Percentiles rank a stretch among this genome's conserved stretches.
Conservation (phyloP, 2,888 invertebrate species). For the Psylliodes chrysocephalus region DNA sequence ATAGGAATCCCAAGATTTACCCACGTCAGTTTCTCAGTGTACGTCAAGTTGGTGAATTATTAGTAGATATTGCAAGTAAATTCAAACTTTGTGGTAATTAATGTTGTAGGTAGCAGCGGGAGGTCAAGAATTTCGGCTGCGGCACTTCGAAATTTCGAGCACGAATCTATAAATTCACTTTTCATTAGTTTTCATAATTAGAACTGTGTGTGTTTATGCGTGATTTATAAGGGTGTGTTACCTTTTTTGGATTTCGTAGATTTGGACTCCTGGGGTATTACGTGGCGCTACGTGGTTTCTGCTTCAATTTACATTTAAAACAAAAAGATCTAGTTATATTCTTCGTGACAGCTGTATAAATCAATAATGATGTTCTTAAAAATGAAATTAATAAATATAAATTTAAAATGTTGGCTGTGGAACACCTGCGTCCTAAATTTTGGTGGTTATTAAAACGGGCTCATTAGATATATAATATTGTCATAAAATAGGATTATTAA, state of each 20-base stretch:
- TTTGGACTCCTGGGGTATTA: conserved; percentile 6
- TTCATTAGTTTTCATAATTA: conserved; percentile 33
- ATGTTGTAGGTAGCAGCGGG: conserved; percentile 19
- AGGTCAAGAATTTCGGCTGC: conserved; percentile 29
- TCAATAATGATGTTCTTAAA: background rate
- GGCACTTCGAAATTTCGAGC: conserved; percentile 23
- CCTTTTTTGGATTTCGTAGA: conserved; percentile 2
- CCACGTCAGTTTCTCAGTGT: background rate
- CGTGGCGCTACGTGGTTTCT: background rate
- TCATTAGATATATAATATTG: too few relatives aligned
- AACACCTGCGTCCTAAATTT: too few relatives aligned
- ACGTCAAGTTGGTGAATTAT: background rate
- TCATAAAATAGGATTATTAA: too few relatives aligned
- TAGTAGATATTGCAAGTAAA: conserved; percentile 33
- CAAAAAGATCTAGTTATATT: background rate
- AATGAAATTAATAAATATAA: background rate
- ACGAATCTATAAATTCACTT: conserved; percentile 27
- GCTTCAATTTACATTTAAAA: conserved; percentile 2
- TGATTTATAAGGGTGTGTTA: conserved; percentile 18
- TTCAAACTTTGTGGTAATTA: conserved; percentile 29
- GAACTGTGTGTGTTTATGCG: conserved; percentile 4
- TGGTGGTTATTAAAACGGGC: too few relatives aligned
- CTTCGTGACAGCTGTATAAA: background rate
- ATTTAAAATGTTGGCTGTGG: too few relatives aligned
- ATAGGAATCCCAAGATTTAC: too few relatives aligned